phyloP scores from a whole-genome alignment of 2,113 vertebrate genomes.

The Zosterops hypoxanthus region DNA sequence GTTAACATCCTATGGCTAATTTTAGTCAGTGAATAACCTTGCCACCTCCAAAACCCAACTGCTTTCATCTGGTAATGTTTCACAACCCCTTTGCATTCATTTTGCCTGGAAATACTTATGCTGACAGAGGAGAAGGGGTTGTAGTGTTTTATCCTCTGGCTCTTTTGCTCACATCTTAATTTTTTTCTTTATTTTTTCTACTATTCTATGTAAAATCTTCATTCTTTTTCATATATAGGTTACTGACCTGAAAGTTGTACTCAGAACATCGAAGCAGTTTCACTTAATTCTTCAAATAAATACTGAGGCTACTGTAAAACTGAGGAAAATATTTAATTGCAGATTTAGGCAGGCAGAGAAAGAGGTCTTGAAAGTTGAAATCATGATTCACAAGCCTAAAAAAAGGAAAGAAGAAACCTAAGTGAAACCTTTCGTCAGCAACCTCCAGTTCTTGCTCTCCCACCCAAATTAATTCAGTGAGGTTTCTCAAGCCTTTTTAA shows the following conservation, averaged over 20 bases:
- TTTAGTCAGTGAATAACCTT: constrained; percentile 43
- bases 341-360: background rate
- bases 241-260: background rate
- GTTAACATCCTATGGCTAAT: constrained; percentile 30
- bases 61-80: constrained; percentile 6
- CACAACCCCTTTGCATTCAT: background rate
- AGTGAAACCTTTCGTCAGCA: constrained; percentile 35
- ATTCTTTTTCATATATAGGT: background rate
- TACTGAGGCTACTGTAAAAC: background rate
- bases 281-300: constrained; percentile 13
- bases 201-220: background rate
- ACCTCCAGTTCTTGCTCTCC: constrained; percentile 39
- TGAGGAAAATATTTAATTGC: background rate
- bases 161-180: background rate
- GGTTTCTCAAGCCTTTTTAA: background rate
- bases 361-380: constrained; percentile 15
- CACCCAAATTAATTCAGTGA: constrained; percentile 34
- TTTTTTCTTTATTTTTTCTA: background rate
- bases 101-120: background rate
- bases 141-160: background rate
- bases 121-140: background rate
- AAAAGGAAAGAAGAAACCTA: constrained; percentile 9
- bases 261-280: background rate
- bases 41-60: constrained; percentile 4
- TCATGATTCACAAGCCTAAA: constrained; percentile 31